Conservation (phyloP, 1,140 invertebrate species). For the Periplaneta americana region DNA sequence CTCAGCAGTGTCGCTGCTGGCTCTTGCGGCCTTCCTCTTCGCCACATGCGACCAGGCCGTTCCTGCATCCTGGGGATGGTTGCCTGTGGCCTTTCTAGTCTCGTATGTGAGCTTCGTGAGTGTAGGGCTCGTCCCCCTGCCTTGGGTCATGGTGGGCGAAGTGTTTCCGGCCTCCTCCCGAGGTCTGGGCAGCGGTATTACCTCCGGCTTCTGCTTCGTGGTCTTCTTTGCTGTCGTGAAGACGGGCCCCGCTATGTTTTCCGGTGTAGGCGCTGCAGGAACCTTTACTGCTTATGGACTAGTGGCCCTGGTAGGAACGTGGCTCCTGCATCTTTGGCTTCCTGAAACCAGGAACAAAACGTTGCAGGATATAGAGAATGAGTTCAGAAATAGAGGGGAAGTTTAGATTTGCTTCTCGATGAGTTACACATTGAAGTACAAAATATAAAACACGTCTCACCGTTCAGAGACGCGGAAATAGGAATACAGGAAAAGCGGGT, state of each 20-base stretch:
- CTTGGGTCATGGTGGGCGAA: constrained; percentile 65
- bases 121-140: constrained; percentile 54
- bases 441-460: too few species aligned
- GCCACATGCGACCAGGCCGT: too few species aligned
- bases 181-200: constrained; percentile 53
- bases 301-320: constrained; percentile 54
- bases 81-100: constrained; percentile 45
- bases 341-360: constrained; percentile 77
- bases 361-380: constrained; percentile 65
- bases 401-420: too few species aligned
- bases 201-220: constrained; percentile 55
- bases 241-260: constrained; percentile 55
- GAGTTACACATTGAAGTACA: too few species aligned
- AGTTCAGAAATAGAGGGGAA: too few species aligned
- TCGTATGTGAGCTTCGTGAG: constrained; percentile 49
- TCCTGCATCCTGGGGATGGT: constrained; percentile 38
- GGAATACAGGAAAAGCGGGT: too few species aligned
- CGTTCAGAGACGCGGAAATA: too few species aligned
- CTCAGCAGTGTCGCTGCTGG: constrained; percentile 45
- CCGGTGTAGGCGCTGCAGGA: constrained; percentile 46
- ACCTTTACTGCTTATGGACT: constrained; percentile 63
- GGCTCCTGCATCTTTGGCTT: constrained; percentile 57
- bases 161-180: constrained; percentile 49
- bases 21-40: constrained; percentile 34
- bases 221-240: constrained; percentile 67